phyloP scores from a whole-genome alignment of 2,113 vertebrate species.

The Ciconia maguari region DNA sequence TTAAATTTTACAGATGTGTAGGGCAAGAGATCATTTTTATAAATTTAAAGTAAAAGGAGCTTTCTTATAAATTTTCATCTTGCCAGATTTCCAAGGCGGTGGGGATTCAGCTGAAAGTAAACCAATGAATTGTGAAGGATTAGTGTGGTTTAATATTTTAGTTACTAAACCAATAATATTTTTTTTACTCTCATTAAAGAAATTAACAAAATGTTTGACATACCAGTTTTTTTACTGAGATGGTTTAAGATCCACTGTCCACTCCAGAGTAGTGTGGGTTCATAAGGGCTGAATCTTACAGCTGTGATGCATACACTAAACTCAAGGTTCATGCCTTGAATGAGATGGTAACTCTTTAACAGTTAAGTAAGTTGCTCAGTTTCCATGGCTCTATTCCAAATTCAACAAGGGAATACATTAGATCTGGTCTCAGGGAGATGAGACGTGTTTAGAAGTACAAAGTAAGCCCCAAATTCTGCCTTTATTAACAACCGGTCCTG shows the following conservation, averaged over 20 bases:
- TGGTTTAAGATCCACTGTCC: background rate
- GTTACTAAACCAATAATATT: conserved; percentile 23
- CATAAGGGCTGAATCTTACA: background rate
- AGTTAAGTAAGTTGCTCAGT: background rate
- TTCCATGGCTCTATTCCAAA: background rate
- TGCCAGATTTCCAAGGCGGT: background rate
- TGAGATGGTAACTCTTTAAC: background rate
- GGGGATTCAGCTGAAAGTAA: conserved; percentile 9
- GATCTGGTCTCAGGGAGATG: background rate
- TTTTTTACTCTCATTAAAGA: background rate
- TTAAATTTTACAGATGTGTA: conserved; percentile 50
- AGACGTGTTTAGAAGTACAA: background rate
- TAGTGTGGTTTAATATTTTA: conserved; percentile 19
- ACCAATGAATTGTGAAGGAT: conserved; percentile 10
- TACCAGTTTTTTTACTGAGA: background rate
- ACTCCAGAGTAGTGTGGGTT: background rate
- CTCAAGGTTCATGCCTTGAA: background rate
- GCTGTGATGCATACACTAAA: background rate
- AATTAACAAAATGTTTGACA: background rate
- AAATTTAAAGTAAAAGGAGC: background rate
- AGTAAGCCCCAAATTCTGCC: background rate
- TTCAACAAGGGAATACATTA: background rate
- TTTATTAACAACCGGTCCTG: background rate
- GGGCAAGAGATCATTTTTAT: background rate
- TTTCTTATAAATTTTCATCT: background rate